phyloP scores from a whole-genome alignment of 1,140 invertebrate genomes.

The Drosophila nannoptera region DNA sequence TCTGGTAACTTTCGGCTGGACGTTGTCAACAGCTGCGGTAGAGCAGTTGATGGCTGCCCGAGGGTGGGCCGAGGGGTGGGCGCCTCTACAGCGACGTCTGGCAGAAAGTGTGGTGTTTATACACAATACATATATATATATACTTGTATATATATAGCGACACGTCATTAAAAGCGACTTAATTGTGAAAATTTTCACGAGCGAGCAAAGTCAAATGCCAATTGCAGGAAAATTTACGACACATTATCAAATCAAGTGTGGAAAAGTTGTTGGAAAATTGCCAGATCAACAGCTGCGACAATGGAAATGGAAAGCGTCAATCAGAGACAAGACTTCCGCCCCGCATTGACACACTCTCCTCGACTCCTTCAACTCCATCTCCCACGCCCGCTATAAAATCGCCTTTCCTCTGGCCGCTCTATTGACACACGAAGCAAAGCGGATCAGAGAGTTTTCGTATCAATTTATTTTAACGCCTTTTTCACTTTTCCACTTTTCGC shows the following conservation, averaged over 20 bases:
- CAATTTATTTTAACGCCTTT: constrained; percentile 71
- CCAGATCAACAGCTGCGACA: constrained; percentile 23
- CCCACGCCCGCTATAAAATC: no score
- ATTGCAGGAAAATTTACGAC: constrained; percentile 58
- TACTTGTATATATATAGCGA: no score
- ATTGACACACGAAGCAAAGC: constrained; percentile 4
- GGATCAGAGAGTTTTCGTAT: constrained; percentile 26
- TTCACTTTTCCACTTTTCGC: constrained; percentile 4
- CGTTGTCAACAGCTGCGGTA: constrained; percentile 64
- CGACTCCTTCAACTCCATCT: no score
- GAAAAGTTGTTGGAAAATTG: constrained; percentile 35
- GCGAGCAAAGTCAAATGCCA: constrained; percentile 52
- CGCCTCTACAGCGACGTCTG: constrained; percentile 20
- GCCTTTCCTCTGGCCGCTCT: not conserved
- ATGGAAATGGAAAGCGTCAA: no score
- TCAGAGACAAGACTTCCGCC: no score
- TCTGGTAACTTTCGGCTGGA: constrained; percentile 35
- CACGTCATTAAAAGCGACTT: constrained; percentile 74
- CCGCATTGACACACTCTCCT: no score
- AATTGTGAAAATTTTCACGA: constrained; percentile 69
- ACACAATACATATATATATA: constrained; percentile 19
- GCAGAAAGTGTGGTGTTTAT: constrained; percentile 61
- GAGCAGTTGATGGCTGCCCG: constrained; percentile 10
- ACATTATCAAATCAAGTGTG: constrained; percentile 71
- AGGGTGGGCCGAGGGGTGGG: not conserved